Base-by-base conservation (phyloP, 2,113 vertebrate species). In the Bostrychus sinensis region DNA sequence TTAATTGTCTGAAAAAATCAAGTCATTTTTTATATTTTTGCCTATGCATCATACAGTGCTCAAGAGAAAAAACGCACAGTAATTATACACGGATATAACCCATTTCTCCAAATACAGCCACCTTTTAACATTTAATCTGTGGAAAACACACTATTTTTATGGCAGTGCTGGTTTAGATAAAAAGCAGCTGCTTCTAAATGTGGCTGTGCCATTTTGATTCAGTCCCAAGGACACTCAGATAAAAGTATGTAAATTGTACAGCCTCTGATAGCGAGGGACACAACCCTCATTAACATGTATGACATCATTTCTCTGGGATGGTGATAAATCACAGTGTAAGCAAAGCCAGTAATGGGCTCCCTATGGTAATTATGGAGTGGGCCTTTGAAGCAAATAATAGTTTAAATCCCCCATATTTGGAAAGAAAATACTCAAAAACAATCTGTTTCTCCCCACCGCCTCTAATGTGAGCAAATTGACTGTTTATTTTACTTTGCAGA, bases 331-430 rank as follows among this genome's bases (percentile, higher is more conserved):
- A 66, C 56, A 68, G 59, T 19, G 30, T 62, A 73, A 50, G 74
- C 45, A 73, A 70, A 75, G 60, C 60, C 69, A 34, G 65, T 80
- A 80, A 84, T 76, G 71, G 83, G 68, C 78, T 85, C 86, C 71
- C 73, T 48, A 26, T 70, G 66, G 82, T 83, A 81, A 83, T 87
- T 74, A 78, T 45, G 39, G 62, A 77, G 60, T 71, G 72, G 62
- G 73, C 78, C 56, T 82, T 84, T 78, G 68, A 83, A 74, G 70
- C 36, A 80, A 60, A 82, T 76, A 61, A 73, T 68, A 66, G 7
- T 68, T 69, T 78, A 70, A 79, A 78, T 75, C 72, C 36, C 16
- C 48, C 66, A 67, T 67, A 80, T 78, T 74, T 38, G 28, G 4
- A 46, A 38, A 51, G 43, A 65, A 70, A 50, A 66, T 42, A 17